Evolutionary conservation across 2,113 vertebrate species (phyloP), one percentile per base, ranked within the genome.

Genomic region (Myanophis thanlyinensis): DNA sequence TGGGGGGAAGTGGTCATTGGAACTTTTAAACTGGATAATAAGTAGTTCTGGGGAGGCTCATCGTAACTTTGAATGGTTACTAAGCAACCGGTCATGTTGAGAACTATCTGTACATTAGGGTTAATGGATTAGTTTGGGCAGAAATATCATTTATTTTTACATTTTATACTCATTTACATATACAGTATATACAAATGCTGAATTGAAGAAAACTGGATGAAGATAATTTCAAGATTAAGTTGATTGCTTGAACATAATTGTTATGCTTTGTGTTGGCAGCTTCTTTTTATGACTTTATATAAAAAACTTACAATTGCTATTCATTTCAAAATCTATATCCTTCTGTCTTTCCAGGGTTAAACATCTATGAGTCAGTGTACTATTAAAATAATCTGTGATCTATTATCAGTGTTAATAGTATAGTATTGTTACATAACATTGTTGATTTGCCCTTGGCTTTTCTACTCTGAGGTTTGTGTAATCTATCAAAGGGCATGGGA

Each of bases 401-500:
- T 92, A 30, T 40, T 44, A 84, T 95, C 47, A 90, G 73, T 93
- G 48, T 62, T 9, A 89, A 11, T 25, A 93, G 48, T 30, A 89
- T 11, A 0, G 0, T 59, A 40, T 59, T 91, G 90, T 52, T 30
- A 23, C 91, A 96, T 93, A 11, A 89, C 5, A 0, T 30, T 95
- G 35, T 80, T 88, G 85, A 87, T 95, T 93, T 91, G 59, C 91
- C 80, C 86, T 85, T 85, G 87, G 91, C 44, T 89, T 25, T 85
- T 89, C 59, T 87, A 52, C 85, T 12, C 67, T 23, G 30, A 48
- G 18, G 46, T 85, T 3, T 93, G n/a, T 91, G 44, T 89, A 89
- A 54, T 90, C 89, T 91, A 92, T 93, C 80, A 0, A 2, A 90
- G 92, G 67, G 46, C 93, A 51, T 0, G 0, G 48, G 46, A 85